A percentile compares a stretch with the other conserved stretches of the same genome.
Evolutionary conservation across 2,888 invertebrate species (phyloP).

Genomic region (Lithodes maja): DNA sequence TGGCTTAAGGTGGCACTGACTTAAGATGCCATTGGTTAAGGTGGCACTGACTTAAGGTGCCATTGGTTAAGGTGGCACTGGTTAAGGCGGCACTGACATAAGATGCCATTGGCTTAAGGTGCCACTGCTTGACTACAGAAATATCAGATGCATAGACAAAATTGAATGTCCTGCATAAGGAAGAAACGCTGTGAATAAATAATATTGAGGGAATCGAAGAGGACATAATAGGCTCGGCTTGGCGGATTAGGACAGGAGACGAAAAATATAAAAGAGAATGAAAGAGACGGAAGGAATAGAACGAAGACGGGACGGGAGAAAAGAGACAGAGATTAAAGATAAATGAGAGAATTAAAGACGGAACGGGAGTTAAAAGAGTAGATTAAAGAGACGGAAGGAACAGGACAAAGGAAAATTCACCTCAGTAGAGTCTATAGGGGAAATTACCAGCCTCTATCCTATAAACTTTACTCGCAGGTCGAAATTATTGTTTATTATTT

Average conservation of each 20-base stretch:
- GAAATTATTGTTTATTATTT: background rate
- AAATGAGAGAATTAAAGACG: background rate
- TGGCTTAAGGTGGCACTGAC: too few relatives aligned
- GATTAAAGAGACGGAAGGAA: background rate
- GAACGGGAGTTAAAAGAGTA: background rate
- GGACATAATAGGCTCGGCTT: background rate
- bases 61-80: too few relatives aligned
- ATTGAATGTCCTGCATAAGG: too few relatives aligned
- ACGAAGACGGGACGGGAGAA: background rate
- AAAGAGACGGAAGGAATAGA: background rate
- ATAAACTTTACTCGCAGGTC: background rate
- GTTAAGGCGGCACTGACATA: too few relatives aligned
- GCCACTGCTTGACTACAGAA: too few relatives aligned
- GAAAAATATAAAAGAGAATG: background rate
- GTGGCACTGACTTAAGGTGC: too few relatives aligned
- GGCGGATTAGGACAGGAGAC: background rate
- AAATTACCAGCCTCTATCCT: slow-evolving; percentile 1
- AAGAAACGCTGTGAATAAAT: too few relatives aligned
- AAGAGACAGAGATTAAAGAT: background rate
- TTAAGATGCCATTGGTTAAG: too few relatives aligned
- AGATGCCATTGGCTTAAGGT: too few relatives aligned
- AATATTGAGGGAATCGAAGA: background rate
- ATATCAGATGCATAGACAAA: too few relatives aligned
- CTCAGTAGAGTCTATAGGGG: background rate
- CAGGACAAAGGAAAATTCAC: background rate